Percentiles rank a stretch among this genome's conserved stretches.
Evolutionary conservation across 2,113 vertebrate species (phyloP).

Genomic region (Nesoenas mayeri): DNA sequence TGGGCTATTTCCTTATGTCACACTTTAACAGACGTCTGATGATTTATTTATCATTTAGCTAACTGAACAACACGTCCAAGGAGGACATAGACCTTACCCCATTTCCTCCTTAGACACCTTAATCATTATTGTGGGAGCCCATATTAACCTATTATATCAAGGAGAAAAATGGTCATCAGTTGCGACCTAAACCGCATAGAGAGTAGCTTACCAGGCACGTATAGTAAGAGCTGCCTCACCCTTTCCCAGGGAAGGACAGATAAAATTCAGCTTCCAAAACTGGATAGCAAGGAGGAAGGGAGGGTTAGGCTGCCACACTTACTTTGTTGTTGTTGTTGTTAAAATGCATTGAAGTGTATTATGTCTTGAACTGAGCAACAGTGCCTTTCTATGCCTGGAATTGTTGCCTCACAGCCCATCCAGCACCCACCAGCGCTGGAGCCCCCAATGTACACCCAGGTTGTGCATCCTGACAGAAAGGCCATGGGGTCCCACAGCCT

Average conservation of each 20-base stretch:
- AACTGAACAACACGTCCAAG: background rate
- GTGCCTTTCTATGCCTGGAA: background rate
- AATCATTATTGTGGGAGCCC: background rate
- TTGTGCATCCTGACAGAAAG: background rate
- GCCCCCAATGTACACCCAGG: background rate
- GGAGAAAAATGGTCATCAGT: background rate
- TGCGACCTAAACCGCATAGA: background rate
- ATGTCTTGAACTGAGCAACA: background rate
- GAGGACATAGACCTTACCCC: background rate
- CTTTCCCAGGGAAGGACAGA: background rate
- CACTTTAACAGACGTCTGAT: background rate
- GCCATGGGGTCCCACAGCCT: background rate
- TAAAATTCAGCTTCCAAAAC: background rate
- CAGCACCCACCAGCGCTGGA: background rate
- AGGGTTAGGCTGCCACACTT: background rate
- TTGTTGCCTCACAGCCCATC: background rate
- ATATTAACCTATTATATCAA: background rate
- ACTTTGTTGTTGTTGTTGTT: background rate
- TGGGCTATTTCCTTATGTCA: background rate
- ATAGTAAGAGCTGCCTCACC: background rate
- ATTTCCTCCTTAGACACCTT: background rate
- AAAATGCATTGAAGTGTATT: background rate
- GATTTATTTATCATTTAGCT: background rate
- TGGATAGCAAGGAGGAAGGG: background rate
- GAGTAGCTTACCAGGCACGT: background rate